A percentile compares a stretch with the other conserved stretches of the same genome.
phyloP scores from a whole-genome alignment of 2,113 vertebrate species.

The Rhynchomys soricoides region DNA sequence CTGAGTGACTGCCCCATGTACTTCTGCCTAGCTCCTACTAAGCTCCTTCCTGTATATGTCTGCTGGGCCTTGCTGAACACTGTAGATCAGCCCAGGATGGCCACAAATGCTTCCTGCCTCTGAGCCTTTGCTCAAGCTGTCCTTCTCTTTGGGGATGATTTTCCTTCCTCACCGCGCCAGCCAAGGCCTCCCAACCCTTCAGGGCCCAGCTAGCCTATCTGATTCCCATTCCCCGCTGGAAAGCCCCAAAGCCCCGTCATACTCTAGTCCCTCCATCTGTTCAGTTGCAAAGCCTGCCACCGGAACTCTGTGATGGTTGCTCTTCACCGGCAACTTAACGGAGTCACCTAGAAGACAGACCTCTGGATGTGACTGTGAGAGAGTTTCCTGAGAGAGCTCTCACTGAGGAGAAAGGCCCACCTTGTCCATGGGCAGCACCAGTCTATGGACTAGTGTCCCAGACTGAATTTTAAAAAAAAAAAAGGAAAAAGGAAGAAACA shows the following conservation, averaged over 20 bases:
- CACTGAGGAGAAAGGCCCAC: neutral
- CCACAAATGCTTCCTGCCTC: neutral
- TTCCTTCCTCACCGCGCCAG: neutral
- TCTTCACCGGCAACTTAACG: neutral
- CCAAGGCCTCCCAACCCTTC: neutral
- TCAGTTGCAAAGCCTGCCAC: neutral
- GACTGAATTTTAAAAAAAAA: neutral
- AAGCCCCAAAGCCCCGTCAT: neutral
- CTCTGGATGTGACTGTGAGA: neutral
- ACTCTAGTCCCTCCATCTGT: neutral
- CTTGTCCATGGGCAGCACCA: neutral
- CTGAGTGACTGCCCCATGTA: fast-evolving
- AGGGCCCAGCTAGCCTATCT: neutral
- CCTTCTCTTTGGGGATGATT: neutral
- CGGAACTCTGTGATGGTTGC: neutral
- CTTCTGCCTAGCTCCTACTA: neutral
- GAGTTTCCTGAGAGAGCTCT: neutral
- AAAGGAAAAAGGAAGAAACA: too few relatives aligned
- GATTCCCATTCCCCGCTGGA: neutral
- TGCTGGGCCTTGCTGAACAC: neutral
- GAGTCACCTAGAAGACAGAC: neutral
- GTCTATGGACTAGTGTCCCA: neutral
- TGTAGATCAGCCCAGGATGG: neutral
- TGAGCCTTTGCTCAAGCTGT: neutral
- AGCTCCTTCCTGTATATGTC: neutral